Conservation (phyloP, 2,888 invertebrate species). For the Hydriomena furcata region DNA sequence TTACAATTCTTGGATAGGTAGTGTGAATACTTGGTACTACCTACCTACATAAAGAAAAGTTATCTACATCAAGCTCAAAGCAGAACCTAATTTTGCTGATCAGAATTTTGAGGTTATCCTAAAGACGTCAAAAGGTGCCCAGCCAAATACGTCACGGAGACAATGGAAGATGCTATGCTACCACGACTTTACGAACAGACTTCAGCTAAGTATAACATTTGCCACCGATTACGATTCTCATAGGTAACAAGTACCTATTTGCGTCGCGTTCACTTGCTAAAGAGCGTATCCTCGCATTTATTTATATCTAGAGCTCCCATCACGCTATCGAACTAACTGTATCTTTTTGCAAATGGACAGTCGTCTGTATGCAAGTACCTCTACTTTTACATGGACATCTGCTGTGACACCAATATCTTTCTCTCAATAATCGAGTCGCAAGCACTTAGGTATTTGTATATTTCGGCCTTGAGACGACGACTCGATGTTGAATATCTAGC, state of each 20-base stretch:
- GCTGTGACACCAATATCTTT: slow-evolving; percentile 65
- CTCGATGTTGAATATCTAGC: slow-evolving; percentile 80
- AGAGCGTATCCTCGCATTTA: slow-evolving; percentile 42
- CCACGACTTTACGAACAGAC: not conserved
- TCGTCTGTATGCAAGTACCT: not conserved
- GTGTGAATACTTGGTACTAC: too few species aligned
- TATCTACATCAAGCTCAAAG: not conserved
- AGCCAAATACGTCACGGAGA: slow-evolving; percentile 30
- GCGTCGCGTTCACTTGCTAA: slow-evolving; percentile 56
- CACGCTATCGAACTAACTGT: slow-evolving; percentile 21
- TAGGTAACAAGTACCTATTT: slow-evolving; percentile 42
- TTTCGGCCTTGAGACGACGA: slow-evolving; percentile 81
- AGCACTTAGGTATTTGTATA: slow-evolving; percentile 73
- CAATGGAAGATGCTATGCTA: slow-evolving; percentile 18
- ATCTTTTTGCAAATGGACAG: slow-evolving; percentile 19
- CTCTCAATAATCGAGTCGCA: slow-evolving; percentile 43
- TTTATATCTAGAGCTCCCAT: slow-evolving; percentile 33
- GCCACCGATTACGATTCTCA: not conserved
- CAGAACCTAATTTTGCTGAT: slow-evolving; percentile 1
- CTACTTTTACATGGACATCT: slow-evolving; percentile 13
- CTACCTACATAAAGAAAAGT: too few species aligned
- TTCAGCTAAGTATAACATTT: slow-evolving; percentile 5
- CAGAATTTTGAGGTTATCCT: slow-evolving; percentile 67
- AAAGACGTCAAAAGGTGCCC: slow-evolving; percentile 44
- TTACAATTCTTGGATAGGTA: too few species aligned